These are phyloP conservation scores for Galemys pyrenaicus DNA, from an alignment of 2,113 vertebrate species.

Conservation along the genomic window DNA sequence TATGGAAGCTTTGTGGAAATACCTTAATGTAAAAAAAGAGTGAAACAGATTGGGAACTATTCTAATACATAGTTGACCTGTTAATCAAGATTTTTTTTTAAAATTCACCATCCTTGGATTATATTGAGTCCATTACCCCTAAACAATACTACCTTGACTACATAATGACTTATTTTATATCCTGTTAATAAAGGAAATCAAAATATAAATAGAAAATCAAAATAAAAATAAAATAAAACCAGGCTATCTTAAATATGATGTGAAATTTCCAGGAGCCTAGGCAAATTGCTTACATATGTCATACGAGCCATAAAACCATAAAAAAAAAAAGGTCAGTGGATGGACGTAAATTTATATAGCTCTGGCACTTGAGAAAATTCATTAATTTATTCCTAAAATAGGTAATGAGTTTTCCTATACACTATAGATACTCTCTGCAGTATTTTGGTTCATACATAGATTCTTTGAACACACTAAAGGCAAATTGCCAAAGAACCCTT, in stretches of 20 bases:
- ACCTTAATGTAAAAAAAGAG: background rate
- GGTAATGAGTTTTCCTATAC: background rate
- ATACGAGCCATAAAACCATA: background rate
- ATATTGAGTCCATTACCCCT: background rate
- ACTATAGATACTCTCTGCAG: background rate
- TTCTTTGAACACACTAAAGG: background rate
- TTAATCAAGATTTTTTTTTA: background rate
- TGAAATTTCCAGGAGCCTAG: background rate
- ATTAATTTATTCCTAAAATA: background rate
- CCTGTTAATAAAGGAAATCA: background rate
- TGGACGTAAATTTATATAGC: background rate
- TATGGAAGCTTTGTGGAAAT: constrained; percentile 31
- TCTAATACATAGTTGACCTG: background rate
- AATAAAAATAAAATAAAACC: constrained; percentile 27
- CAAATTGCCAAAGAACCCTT: background rate
- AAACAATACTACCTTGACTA: background rate
- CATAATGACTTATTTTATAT: background rate
- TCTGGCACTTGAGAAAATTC: background rate
- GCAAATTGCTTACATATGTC: background rate
- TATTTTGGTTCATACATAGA: background rate
- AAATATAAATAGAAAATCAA: constrained; percentile 14
- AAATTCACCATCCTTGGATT: background rate
- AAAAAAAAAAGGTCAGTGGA: background rate
- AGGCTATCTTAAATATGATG: background rate
- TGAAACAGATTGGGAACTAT: background rate